Conservation (phyloP, 2,888 invertebrate genomes). For the Drosophila mimica region DNA sequence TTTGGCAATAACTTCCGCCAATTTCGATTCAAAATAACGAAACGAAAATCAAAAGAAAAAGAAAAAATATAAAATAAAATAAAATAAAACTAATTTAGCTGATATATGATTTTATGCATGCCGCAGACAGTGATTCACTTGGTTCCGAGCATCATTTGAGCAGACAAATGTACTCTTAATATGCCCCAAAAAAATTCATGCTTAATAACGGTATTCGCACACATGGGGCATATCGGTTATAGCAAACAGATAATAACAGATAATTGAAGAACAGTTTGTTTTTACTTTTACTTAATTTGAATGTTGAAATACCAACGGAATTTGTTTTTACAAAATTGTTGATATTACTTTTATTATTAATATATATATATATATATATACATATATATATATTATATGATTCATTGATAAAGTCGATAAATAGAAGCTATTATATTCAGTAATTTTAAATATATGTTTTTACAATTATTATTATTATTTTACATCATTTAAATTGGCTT, state of each 20-base stretch:
- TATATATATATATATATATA: too few species aligned
- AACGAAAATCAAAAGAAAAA: constrained; percentile 6
- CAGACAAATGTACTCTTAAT: constrained; percentile 9
- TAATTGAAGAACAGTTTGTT: too few species aligned
- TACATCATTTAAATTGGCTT: too few species aligned
- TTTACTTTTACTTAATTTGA: too few species aligned
- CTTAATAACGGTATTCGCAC: not conserved
- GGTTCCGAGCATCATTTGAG: not conserved
- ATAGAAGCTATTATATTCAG: too few species aligned
- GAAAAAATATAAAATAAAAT: constrained; percentile 8
- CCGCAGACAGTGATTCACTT: constrained; percentile 23
- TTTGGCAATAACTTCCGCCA: constrained; percentile 54
- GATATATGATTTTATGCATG: constrained; percentile 27
- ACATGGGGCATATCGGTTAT: not conserved
- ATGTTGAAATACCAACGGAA: too few species aligned
- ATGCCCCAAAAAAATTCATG: not conserved
- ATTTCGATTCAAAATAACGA: constrained; percentile 21
- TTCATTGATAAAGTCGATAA: not conserved
- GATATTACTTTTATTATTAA: too few species aligned
- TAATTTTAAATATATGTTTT: not conserved
- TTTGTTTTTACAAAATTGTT: too few species aligned
- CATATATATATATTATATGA: not conserved
- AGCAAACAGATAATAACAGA: not conserved
- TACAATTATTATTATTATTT: not conserved
- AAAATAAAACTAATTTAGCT: constrained; percentile 6